Evolutionary conservation across 2,888 invertebrate genomes (phyloP).

Genomic region (Myathropa florea): DNA sequence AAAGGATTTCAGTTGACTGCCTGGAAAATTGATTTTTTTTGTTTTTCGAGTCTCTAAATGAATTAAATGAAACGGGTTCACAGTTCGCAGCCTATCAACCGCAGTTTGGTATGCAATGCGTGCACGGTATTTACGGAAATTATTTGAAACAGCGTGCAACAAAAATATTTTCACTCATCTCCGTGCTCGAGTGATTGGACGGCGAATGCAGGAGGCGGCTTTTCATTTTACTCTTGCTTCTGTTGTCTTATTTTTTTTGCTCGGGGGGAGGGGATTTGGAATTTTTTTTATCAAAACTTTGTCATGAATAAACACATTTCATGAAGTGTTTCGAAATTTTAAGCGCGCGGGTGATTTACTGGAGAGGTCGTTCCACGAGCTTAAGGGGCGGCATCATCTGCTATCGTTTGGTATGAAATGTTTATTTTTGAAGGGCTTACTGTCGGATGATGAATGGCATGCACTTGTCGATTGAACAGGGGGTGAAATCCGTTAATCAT

Average conservation of each 20-base stretch:
- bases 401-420: background rate
- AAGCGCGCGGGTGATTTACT: background rate
- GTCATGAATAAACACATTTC: background rate
- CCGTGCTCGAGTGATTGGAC: background rate
- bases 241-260: background rate
- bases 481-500: background rate
- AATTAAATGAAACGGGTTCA: background rate
- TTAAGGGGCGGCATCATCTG: background rate
- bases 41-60: background rate
- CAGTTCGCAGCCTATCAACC: background rate
- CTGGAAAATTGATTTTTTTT: conserved; percentile 17
- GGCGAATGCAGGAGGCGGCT: too few species aligned
- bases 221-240: background rate
- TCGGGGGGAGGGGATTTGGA: background rate
- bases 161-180: background rate
- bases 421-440: background rate
- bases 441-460: background rate
- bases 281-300: background rate
- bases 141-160: background rate
- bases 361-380: background rate
- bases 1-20: conserved; percentile 27
- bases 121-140: background rate
- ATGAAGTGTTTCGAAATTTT: background rate
- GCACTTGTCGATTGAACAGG: background rate
- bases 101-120: background rate